A percentile compares a stretch with the other conserved stretches of the same genome.
Conservation (phyloP, 2,888 invertebrate genomes). For the Byasa hedistus region DNA sequence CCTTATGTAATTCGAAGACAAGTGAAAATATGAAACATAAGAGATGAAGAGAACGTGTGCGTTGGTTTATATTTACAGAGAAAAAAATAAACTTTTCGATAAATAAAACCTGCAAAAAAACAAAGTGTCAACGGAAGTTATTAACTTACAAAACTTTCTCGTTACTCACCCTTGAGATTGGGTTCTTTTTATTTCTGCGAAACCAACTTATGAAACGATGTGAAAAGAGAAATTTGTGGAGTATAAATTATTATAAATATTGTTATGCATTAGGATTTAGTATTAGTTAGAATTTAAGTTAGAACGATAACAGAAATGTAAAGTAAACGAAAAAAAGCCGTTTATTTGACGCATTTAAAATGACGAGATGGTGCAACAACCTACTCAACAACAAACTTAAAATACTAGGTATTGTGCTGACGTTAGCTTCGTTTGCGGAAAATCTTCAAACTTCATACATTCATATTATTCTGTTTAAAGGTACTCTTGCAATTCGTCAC, state of each 20-base stretch:
- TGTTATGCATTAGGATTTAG: no score
- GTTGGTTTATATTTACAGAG: background rate
- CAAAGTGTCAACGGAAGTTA: no score
- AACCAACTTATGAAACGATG: no score
- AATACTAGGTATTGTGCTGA: background rate
- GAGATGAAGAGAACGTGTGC: background rate
- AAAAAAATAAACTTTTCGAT: background rate
- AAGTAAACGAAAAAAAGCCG: background rate
- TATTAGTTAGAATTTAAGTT: no score
- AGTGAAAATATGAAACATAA: background rate
- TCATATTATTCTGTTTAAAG: conserved; percentile 7
- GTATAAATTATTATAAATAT: no score
- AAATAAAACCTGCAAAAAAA: background rate
- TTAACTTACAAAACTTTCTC: no score
- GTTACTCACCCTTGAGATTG: no score
- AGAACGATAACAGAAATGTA: no score
- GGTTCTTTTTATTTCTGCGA: no score
- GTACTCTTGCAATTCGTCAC: conserved; percentile 12
- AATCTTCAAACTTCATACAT: background rate
- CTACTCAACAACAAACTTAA: background rate
- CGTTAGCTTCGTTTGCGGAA: background rate
- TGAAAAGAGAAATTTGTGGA: no score
- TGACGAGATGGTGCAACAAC: background rate
- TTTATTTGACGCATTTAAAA: background rate
- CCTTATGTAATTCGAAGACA: background rate